Conservation (phyloP, 1,140 invertebrate genomes). For the Nebria ingens region DNA sequence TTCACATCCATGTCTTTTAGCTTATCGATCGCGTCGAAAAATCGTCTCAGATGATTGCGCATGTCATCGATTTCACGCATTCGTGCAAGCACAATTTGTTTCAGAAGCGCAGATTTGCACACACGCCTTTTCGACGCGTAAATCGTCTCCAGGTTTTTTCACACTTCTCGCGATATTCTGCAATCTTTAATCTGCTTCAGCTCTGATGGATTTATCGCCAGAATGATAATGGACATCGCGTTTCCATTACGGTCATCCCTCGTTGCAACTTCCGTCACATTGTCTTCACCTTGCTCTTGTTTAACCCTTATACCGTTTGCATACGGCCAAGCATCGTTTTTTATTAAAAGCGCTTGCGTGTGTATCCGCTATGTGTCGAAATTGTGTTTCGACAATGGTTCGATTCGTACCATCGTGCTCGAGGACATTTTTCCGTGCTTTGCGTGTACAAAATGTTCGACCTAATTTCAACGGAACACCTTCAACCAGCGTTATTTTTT, state of each 20-base stretch:
- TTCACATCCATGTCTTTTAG: conserved; percentile 18
- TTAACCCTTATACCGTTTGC: not conserved
- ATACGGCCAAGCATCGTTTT: not conserved
- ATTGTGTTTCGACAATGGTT: not conserved
- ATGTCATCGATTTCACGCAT: conserved; percentile 18
- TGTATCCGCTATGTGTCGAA: not conserved
- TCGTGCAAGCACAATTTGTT: conserved; percentile 17
- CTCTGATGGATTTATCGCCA: conserved; percentile 17
- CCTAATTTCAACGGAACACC: no score
- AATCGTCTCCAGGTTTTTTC: conserved; percentile 19
- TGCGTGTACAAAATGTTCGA: no score
- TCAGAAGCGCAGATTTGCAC: conserved; percentile 20
- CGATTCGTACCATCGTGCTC: no score
- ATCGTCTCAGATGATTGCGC: conserved; percentile 19
- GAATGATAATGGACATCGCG: no score
- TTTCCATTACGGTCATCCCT: no score
- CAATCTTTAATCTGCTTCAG: conserved; percentile 17
- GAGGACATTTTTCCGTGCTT: no score
- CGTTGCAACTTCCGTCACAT: no score
- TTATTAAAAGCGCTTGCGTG: not conserved
- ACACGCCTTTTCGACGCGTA: conserved; percentile 22
- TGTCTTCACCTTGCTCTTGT: not conserved
- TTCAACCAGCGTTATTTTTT: no score
- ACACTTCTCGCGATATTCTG: conserved; percentile 19
- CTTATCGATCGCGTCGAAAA: conserved; percentile 22